phyloP scores from a whole-genome alignment of 2,113 vertebrate genomes.

The Sus scrofa region DNA sequence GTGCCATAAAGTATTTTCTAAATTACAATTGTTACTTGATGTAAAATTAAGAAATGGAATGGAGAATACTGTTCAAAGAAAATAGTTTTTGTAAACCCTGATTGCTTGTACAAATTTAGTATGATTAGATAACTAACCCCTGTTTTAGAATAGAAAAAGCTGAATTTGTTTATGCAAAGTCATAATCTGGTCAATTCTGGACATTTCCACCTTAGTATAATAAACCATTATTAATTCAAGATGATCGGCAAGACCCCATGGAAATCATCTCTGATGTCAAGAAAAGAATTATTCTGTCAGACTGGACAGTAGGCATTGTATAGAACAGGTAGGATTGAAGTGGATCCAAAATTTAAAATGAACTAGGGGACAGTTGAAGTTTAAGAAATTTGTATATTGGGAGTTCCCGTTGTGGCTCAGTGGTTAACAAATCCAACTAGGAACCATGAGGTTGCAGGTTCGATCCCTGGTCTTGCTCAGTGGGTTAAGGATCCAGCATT shows the following conservation, averaged over 20 bases:
- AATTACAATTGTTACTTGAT: not conserved
- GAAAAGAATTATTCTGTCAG: not conserved
- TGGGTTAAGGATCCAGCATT: too few species aligned
- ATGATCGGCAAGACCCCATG: not conserved
- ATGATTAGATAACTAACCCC: not conserved
- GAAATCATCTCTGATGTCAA: not conserved
- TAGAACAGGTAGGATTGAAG: not conserved
- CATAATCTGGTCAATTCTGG: not conserved
- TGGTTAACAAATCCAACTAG: too few species aligned
- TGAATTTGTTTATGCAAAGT: not conserved
- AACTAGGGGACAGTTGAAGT: not conserved
- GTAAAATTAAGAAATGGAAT: conserved; percentile 22
- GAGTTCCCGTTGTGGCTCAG: too few species aligned
- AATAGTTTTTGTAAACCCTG: not conserved
- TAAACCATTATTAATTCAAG: conserved; percentile 8
- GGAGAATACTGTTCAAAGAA: not conserved
- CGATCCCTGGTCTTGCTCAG: too few species aligned
- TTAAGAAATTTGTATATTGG: not conserved
- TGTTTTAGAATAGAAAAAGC: not conserved
- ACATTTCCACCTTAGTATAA: not conserved
- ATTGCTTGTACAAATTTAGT: conserved; percentile 2
- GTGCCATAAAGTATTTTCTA: not conserved
- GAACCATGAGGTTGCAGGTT: too few species aligned
- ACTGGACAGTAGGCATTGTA: not conserved
- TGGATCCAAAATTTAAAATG: not conserved